Evolutionary conservation across 2,888 invertebrate genomes (phyloP), one percentile per base, ranked within the genome.

Genomic region (Panorpa germanica): DNA sequence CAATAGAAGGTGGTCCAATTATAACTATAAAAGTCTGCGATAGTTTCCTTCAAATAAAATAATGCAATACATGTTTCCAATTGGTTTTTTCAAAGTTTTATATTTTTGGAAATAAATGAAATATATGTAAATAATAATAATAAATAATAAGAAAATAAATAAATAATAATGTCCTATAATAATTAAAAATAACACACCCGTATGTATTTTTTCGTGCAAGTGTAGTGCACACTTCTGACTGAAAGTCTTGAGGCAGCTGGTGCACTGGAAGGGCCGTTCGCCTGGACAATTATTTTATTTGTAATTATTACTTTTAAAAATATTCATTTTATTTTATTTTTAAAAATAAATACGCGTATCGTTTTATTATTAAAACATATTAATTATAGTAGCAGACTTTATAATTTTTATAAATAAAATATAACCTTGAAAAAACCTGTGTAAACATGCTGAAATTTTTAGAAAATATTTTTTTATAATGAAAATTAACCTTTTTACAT

Each of bases 191-290:
- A 61, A 61, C 61, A 61, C 57, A 63, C 63, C 62, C 61, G 62
- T 61, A 59, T 62, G 63, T 60, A 61, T 63, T 50, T 62, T 62
- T 60, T 61, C 60, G 60, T 63, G 63, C 59, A 63, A 62, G 58
- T 61, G 62, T 59, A 63, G 61, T 55, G 62, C 62, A 59, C 62
- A 62, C 60, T 62, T 62, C 61, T 62, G 62, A 56, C 62, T 63
- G 61, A 63, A 63, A 57, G 62, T 61, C 61, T 62, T 63, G 61
- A 61, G 60, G 59, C 63, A 63, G 60, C 59, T 60, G 59, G 58
- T 59, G 60, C 63, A 63, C 59, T 61, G 61, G 60, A 61, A 63
- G 55, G 63, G 63, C 50, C 62, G 60, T 59, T 62, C 61, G 53
- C 61, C 61, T 61, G 59, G 12, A 19, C 12, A 19, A 19, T 28